Evolutionary conservation across 2,113 vertebrate genomes (phyloP).

Genomic region (Tretioscincus oriximinensis): DNA sequence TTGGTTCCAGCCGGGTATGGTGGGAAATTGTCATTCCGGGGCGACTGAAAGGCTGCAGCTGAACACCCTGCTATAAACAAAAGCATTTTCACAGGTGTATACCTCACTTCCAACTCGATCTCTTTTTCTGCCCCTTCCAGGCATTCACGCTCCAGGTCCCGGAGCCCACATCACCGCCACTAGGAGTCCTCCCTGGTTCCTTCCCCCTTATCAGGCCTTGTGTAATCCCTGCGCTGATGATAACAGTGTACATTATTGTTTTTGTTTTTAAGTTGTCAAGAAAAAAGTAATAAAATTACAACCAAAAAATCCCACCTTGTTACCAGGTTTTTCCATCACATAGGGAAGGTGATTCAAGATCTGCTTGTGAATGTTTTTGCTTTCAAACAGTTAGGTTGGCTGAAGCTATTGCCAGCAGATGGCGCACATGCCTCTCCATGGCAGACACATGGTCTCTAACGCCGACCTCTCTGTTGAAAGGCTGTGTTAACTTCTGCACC

Average conservation of each 20-base stretch:
- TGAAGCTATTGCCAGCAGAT: too few species aligned
- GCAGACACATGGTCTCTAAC: too few species aligned
- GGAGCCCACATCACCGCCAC: conserved; percentile 71
- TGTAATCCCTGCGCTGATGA: not conserved
- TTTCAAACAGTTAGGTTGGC: too few species aligned
- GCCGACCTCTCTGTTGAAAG: too few species aligned
- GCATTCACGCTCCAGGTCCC: conserved; percentile 66
- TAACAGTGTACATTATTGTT: conserved; percentile 29
- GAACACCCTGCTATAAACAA: not conserved
- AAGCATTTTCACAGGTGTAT: too few species aligned
- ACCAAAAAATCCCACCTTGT: not conserved
- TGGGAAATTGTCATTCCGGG: not conserved
- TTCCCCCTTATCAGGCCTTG: not conserved
- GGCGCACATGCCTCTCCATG: too few species aligned
- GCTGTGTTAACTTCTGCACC: too few species aligned
- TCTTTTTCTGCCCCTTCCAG: conserved; percentile 33
- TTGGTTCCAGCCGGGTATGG: not conserved
- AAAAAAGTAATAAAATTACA: not conserved
- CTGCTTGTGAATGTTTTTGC: too few species aligned
- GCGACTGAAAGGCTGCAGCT: not conserved
- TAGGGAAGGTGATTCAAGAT: too few species aligned
- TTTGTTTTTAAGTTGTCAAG: conserved; percentile 23
- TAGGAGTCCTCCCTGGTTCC: conserved; percentile 11
- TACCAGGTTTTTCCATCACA: too few species aligned
- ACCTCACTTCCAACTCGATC: not conserved